A percentile compares a stretch with the other conserved stretches of the same genome.
These are phyloP conservation scores for Ctena decussata DNA, from an alignment of 2,888 invertebrate genomes.

Conservation along the genomic window DNA sequence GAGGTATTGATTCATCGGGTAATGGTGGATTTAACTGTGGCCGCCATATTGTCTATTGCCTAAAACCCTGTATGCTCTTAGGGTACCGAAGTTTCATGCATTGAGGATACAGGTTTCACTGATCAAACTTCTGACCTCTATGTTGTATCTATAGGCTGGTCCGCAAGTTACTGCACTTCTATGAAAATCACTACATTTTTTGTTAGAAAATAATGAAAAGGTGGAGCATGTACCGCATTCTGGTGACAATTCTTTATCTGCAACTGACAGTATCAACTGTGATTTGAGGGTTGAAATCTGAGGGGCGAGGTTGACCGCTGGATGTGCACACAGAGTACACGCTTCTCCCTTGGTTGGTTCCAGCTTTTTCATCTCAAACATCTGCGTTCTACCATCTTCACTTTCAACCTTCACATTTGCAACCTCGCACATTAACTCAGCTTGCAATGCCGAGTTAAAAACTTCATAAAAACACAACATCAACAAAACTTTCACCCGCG, in stretches of 20 bases:
- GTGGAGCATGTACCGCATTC: conserved; percentile 71
- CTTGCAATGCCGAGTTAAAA: conserved; percentile 31
- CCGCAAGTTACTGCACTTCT: no score
- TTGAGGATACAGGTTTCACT: no score
- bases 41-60: no score
- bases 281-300: conserved; percentile 70
- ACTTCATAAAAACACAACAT: conserved; percentile 34
- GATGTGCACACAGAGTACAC: conserved; percentile 70
- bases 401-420: conserved; percentile 80
- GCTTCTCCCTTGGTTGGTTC: conserved; percentile 72
- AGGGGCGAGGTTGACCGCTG: conserved; percentile 68
- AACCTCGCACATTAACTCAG: conserved; percentile 65
- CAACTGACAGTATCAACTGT: conserved; percentile 73
- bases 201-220: neutral
- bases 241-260: conserved; percentile 72
- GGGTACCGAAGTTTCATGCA: no score
- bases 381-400: conserved; percentile 79
- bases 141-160: no score
- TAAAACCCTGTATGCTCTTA: no score
- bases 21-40: no score
- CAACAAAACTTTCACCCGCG: conserved; percentile 53
- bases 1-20: no score
- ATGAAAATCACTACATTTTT: no score
- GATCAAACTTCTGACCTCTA: no score
- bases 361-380: conserved; percentile 78